Percentiles rank a stretch among this genome's conserved stretches.
Conservation (phyloP, 2,888 invertebrate species). For the Cistogaster globosa region DNA sequence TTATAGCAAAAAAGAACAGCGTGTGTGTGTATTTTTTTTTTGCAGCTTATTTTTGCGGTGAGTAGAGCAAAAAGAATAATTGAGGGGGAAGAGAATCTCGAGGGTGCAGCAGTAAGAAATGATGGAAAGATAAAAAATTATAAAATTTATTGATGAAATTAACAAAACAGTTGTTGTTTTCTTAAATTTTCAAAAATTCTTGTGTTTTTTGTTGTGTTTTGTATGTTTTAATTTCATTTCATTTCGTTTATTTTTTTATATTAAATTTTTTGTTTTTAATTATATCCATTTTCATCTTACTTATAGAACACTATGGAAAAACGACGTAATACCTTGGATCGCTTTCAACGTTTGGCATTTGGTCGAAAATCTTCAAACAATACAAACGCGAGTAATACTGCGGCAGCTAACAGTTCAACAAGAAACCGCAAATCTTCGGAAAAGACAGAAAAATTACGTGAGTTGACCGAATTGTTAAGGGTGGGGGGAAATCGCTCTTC, state of each 20-base stretch:
- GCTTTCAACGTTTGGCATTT: constrained; percentile 90
- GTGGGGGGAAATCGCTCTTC: constrained; percentile 77
- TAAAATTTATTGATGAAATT: constrained; percentile 65
- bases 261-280: constrained; percentile 4
- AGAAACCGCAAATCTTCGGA: constrained; percentile 83
- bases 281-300: constrained; percentile 33
- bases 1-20: not conserved
- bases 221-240: constrained; percentile 2
- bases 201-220: constrained; percentile 2
- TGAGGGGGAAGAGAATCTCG: not conserved
- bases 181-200: constrained; percentile 21
- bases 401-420: constrained; percentile 56
- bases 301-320: constrained; percentile 82
- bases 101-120: not conserved
- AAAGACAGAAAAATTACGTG: constrained; percentile 88
- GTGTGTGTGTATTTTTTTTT: too few species aligned
- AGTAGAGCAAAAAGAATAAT: not conserved
- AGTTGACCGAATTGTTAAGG: constrained; percentile 91
- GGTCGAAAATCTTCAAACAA: constrained; percentile 83
- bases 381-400: constrained; percentile 58
- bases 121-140: constrained; percentile 41
- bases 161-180: constrained; percentile 51
- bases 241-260: too few species aligned
- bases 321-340: constrained; percentile 89
- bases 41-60: constrained; percentile 19